Evolutionary conservation across 1,140 invertebrate genomes (phyloP), one percentile per base, ranked within the genome.

Genomic region (Drosophila persimilis): DNA sequence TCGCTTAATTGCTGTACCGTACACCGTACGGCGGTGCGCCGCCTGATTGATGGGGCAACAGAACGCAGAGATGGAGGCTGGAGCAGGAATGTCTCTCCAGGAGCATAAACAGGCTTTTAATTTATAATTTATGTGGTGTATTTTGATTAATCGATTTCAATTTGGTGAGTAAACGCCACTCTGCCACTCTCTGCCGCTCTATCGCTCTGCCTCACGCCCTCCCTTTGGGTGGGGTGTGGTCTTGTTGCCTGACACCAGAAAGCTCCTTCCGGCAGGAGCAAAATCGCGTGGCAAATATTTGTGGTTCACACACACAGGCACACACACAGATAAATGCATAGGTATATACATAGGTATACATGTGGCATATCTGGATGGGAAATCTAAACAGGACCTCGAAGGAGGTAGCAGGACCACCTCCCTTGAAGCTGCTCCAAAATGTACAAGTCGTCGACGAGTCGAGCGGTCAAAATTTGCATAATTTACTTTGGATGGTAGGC

Each of bases 91-190:
- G 45, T 41, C 43, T 43, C 44, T 53, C 17, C 35, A 62, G 63
- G 31, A 70, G 53, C 52, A 70, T 70, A 70, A 80, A 63, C 67
- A 74, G 57, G 57, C 73, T 70, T 85, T 86, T 86, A 86, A 86
- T 86, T 78, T 86, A 86, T 86, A 86, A 86, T 86, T 86, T 81
- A 88, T 86, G 83, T 65, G 72, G 70, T 65, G 73, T 26, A 64
- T 67, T 77, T 86, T 86, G 81, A 86, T 86, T 86, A 86, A 88
- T 86, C 81, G 83, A 78, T 71, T 62, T 88, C 69, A 73, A 86
- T 81, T 80, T 75, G 64, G 61, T 58, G 64, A 60, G 73, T 77
- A 73, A 73, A 79, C 51, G 35, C 46, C 44, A 39, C 11, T 39
- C 11, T 39, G 41, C 44, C 24, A 6, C 5, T 22, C 44, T 20